Percentiles rank a stretch among this genome's conserved stretches.
phyloP scores from a whole-genome alignment of 1,140 invertebrate species.

The Littorina saxatilis region DNA sequence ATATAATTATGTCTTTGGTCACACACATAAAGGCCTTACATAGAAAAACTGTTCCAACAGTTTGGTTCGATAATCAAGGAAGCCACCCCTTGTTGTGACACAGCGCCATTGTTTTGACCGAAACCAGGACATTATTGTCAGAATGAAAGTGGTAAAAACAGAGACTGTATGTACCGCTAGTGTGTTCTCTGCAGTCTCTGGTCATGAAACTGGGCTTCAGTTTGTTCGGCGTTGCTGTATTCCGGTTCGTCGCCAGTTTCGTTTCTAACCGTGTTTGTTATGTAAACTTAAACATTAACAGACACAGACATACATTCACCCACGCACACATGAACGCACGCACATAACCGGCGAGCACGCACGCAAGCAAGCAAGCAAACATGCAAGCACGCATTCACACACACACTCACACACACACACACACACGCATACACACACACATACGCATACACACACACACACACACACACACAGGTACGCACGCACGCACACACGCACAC shows the following conservation, averaged over 20 bases:
- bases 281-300: neutral
- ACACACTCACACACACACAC: neutral
- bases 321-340: neutral
- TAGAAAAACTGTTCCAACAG: too few species aligned
- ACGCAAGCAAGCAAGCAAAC: neutral
- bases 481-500: constrained; percentile 19
- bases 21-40: too few species aligned
- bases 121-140: too few species aligned
- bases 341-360: neutral
- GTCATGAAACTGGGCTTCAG: too few species aligned
- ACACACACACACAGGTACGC: constrained; percentile 3
- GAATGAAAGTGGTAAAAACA: too few species aligned
- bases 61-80: too few species aligned
- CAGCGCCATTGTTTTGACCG: too few species aligned
- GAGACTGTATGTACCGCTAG: too few species aligned
- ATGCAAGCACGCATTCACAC: neutral
- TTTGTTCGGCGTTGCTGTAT: too few species aligned
- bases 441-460: neutral
- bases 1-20: too few species aligned
- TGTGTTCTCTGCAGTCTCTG: too few species aligned
- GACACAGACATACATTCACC: neutral
- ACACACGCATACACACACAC: constrained; percentile 3
- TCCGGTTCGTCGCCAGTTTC: neutral
- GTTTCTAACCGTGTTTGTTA: neutral
- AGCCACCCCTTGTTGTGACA: too few species aligned